Evolutionary conservation across 2,888 invertebrate species (phyloP).

Genomic region (Pinctada fucata): DNA sequence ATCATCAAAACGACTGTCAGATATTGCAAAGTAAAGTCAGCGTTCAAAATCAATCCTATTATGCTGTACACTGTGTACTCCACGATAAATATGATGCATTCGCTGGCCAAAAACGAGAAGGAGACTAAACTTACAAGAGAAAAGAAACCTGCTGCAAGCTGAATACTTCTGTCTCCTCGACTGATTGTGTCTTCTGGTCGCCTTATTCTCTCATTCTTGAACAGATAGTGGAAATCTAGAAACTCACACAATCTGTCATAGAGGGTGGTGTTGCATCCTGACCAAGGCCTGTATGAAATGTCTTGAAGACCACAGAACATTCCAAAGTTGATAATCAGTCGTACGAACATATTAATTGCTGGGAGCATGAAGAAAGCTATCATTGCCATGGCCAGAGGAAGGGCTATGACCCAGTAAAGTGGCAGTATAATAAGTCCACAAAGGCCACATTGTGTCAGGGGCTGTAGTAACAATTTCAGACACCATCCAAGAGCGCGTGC

Average conservation of each 20-base stretch:
- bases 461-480: slow-evolving; percentile 61
- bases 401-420: slow-evolving; percentile 60
- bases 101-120: slow-evolving; percentile 65
- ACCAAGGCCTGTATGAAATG: not conserved
- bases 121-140: slow-evolving; percentile 41
- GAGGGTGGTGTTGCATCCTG: not conserved
- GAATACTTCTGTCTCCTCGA: not conserved
- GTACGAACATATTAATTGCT: slow-evolving; percentile 59
- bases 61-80: slow-evolving; percentile 51
- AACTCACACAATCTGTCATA: not conserved
- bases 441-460: slow-evolving; percentile 65
- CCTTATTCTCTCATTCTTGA: not conserved
- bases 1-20: slow-evolving; percentile 64
- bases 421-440: slow-evolving; percentile 62
- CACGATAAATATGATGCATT: slow-evolving; percentile 67
- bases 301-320: slow-evolving; percentile 53
- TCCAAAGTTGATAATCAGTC: slow-evolving; percentile 62
- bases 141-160: not conserved
- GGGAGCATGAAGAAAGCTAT: slow-evolving; percentile 69
- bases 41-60: slow-evolving; percentile 67
- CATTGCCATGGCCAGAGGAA: slow-evolving; percentile 58
- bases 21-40: slow-evolving; percentile 63
- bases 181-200: not conserved
- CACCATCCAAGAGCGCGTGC: slow-evolving; percentile 53
- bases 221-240: not conserved